Evolutionary conservation across 2,888 invertebrate genomes (phyloP), one percentile per base, ranked within the genome.

Genomic region (Taenaris catops): DNA sequence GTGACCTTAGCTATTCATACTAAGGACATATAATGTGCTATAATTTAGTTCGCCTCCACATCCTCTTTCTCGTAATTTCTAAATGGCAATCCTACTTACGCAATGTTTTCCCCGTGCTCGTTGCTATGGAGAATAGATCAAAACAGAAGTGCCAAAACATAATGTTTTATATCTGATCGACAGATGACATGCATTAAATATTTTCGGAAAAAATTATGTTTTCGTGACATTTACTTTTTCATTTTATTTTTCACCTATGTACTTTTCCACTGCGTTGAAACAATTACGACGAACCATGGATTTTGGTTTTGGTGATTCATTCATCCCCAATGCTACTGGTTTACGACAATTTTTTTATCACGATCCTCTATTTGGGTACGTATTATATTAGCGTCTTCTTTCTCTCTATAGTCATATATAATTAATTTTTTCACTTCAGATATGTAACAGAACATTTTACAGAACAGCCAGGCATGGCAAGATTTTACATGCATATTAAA

Each of bases 101-200:
- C 40, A 11, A 8, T 8, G 14, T 11, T 71, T 78, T 79, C 79
- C 75, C 76, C 69, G 64, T 69, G 53, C 41, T 18, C 40, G 72
- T 79, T 49, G 33, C 61, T 63, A 71, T 73, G 51, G 45, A 50
- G 55, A 80, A 79, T 21, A 35, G 34, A 41, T 45, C 63, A 65
- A 68, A 81, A 86, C 81, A 83, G 55, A 57, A 46, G 49, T 73
- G 75, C 71, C 83, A 79, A 72, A 61, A 56, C 60, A 61, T 63
- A 60, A 60, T 66, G 67, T 68, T 60, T 53, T 56, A 54, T 27
- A 32, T 58, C 63, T 55, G 49, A 48, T 53, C 19, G 25, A 25
- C 49, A 55, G 55, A 70, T 71, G 74, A 68, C 66, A 70, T 60
- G 68, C 53, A 57, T 72, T 62, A 53, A 49, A 51, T 71, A 66